A percentile compares a stretch with the other conserved stretches of the same genome.
These are phyloP conservation scores for Copsychus sechellarum DNA, from an alignment of 2,113 vertebrate species.

Conservation along the genomic window DNA sequence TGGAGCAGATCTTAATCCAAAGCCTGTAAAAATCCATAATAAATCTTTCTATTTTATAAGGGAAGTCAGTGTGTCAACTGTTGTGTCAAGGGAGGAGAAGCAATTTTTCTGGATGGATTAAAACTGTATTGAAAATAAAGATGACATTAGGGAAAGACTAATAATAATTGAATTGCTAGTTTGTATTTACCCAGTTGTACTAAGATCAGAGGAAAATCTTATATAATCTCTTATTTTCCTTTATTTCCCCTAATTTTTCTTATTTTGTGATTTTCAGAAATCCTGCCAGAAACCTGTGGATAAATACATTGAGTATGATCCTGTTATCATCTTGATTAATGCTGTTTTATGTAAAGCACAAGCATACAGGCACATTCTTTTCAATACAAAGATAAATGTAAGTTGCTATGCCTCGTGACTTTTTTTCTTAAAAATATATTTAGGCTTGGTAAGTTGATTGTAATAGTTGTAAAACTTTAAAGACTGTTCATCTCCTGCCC, in stretches of 20 bases:
- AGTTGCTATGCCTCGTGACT: conserved; percentile 61
- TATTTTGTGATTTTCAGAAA: conserved; percentile 77
- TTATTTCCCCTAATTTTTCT: neutral
- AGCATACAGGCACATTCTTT: conserved; percentile 94
- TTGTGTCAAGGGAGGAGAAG: neutral
- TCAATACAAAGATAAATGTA: conserved; percentile 93
- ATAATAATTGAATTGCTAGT: neutral
- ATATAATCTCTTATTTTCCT: neutral
- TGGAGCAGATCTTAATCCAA: neutral
- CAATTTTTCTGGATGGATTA: neutral
- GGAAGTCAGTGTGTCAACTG: neutral
- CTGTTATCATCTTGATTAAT: conserved; percentile 97
- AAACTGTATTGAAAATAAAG: neutral
- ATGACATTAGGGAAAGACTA: neutral
- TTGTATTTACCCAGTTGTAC: neutral
- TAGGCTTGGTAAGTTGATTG: neutral
- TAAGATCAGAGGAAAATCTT: neutral
- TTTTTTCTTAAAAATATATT: neutral
- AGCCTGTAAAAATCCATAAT: neutral
- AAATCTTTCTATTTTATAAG: neutral
- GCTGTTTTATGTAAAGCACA: conserved; percentile 94
- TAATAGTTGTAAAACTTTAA: neutral
- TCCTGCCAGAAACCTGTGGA: conserved; percentile 96
- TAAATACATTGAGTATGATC: conserved; percentile 98
- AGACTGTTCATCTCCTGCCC: neutral